Conservation (phyloP, 2,113 vertebrate genomes). For the Martes martes region DNA sequence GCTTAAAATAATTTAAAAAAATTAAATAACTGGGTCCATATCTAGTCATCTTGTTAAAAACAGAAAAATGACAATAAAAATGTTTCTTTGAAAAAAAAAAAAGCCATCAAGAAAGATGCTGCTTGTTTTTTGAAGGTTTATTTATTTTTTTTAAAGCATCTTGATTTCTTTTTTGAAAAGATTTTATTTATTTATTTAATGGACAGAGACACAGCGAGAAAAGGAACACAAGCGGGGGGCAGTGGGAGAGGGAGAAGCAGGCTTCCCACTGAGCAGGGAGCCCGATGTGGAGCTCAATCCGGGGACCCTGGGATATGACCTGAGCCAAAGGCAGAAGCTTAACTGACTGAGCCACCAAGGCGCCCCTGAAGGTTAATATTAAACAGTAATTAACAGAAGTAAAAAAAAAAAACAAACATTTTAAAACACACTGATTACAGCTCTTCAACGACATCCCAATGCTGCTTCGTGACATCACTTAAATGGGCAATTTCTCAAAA, state of each 20-base stretch:
- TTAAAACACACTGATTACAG: not conserved
- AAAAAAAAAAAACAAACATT: not conserved
- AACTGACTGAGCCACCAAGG: no score
- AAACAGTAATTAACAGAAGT: conserved; percentile 18
- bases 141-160: not conserved
- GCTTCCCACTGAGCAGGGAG: no score
- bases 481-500: conserved; percentile 32
- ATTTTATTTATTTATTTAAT: no score
- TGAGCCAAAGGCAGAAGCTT: no score
- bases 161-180: no score
- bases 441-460: not conserved
- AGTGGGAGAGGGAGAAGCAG: no score
- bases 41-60: not conserved
- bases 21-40: not conserved
- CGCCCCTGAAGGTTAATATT: not conserved
- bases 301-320: no score
- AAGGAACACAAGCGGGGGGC: no score
- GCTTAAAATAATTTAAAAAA: not conserved
- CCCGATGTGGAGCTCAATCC: no score
- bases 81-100: not conserved
- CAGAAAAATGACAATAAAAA: not conserved
- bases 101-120: not conserved
- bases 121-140: conserved; percentile 10
- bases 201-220: no score
- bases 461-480: not conserved